Conservation (phyloP, 53 echinoderm and acorn worm species). For the Patiria pectinifera region DNA sequence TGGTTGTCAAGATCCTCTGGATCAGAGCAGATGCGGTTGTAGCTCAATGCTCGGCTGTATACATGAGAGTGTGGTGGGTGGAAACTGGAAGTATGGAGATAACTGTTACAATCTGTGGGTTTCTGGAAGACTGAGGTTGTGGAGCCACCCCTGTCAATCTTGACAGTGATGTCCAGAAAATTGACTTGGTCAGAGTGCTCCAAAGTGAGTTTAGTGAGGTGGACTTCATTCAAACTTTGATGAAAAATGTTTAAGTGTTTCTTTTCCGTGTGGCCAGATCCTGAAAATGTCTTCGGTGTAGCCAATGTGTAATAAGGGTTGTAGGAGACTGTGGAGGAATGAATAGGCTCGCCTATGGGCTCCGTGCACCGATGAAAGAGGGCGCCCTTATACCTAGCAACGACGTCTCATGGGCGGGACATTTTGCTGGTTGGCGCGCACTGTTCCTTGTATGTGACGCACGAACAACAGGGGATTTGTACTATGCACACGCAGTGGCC, state of each 20-base stretch:
- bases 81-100: conserved; percentile 15
- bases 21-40: background rate
- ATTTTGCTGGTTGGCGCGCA: no score
- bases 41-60: conserved; percentile 18
- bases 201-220: conserved; percentile 27
- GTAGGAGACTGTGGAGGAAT: background rate
- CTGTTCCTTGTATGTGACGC: no score
- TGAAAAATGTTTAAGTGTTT: conserved; percentile 8
- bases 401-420: no score
- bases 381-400: no score
- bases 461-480: no score
- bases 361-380: no score
- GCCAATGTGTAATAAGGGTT: background rate
- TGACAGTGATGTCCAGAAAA: conserved; percentile 25
- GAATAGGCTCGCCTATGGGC: background rate
- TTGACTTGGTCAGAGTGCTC: conserved; percentile 14
- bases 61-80: conserved; percentile 32
- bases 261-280: conserved; percentile 3
- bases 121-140: background rate
- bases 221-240: background rate
- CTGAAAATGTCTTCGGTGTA: conserved; percentile 11
- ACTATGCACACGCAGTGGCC: no score
- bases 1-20: background rate
- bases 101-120: conserved; percentile 31
- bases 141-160: background rate